Conservation (phyloP, 2,113 vertebrate species). For the Ictalurus punctatus region DNA sequence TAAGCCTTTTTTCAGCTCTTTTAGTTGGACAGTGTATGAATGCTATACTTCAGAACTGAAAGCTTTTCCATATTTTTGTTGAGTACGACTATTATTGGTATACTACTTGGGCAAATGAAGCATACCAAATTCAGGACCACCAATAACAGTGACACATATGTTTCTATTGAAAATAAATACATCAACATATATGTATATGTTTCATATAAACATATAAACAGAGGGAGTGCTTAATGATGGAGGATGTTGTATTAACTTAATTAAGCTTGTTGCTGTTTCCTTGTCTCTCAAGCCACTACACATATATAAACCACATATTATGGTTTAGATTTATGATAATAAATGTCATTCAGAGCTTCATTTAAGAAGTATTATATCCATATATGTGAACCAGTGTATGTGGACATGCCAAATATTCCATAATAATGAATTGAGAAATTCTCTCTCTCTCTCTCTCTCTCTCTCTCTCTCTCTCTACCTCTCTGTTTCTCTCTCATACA, state of each 20-base stretch:
- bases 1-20: background rate
- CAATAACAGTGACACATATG: background rate
- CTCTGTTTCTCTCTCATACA: background rate
- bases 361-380: background rate
- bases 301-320: background rate
- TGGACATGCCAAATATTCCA: background rate
- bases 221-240: background rate
- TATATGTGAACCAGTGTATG: background rate
- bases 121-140: background rate
- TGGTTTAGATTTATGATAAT: too few relatives aligned
- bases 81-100: background rate
- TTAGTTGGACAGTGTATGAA: background rate
- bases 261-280: background rate
- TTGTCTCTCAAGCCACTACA: background rate
- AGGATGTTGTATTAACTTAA: background rate
- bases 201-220: background rate
- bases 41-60: background rate
- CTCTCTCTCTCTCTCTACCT: background rate
- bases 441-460: background rate
- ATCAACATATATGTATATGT: background rate
- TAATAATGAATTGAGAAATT: background rate
- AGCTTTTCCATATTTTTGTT: background rate
- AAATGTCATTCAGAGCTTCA: background rate
- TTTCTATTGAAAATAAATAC: background rate
- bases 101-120: background rate